Evolutionary conservation across 2,888 invertebrate species (phyloP).

Genomic region (Cephus pygmeus): DNA sequence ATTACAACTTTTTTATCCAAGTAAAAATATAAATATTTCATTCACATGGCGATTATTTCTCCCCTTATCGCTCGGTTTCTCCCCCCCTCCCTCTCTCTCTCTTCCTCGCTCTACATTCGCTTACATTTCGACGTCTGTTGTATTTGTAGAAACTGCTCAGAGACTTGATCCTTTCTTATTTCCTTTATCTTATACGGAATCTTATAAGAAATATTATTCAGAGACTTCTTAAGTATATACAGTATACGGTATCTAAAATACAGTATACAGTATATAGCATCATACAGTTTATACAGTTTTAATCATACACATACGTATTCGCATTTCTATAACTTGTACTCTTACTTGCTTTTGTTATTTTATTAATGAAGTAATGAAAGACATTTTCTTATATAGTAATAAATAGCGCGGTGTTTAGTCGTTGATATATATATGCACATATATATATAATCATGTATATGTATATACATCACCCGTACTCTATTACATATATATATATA

Average conservation of each 20-base stretch:
- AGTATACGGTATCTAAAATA: neutral
- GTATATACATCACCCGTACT: too few relatives aligned
- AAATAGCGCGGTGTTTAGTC: constrained; percentile 17
- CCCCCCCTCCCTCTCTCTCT: neutral
- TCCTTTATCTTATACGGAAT: neutral
- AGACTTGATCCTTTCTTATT: neutral
- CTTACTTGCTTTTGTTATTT: constrained; percentile 38
- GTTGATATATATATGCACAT: too few relatives aligned
- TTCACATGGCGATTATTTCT: constrained; percentile 42
- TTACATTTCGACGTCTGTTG: constrained; percentile 11
- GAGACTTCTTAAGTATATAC: neutral
- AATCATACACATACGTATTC: constrained; percentile 37
- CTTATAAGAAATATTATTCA: neutral
- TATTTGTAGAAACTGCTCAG: neutral
- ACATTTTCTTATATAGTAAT: constrained; percentile 55
- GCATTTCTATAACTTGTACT: constrained; percentile 45
- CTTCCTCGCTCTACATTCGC: neutral
- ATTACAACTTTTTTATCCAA: constrained; percentile 46
- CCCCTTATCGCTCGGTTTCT: constrained; percentile 16
- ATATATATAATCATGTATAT: too few relatives aligned
- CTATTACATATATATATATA: too few relatives aligned
- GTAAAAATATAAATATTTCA: constrained; percentile 60
- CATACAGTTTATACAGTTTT: constrained; percentile 5
- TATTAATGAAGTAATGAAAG: constrained; percentile 60
- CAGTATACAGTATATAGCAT: neutral